phyloP scores from a whole-genome alignment of 64 coral and sea anemone species.

The Actinia tenebrosa region DNA sequence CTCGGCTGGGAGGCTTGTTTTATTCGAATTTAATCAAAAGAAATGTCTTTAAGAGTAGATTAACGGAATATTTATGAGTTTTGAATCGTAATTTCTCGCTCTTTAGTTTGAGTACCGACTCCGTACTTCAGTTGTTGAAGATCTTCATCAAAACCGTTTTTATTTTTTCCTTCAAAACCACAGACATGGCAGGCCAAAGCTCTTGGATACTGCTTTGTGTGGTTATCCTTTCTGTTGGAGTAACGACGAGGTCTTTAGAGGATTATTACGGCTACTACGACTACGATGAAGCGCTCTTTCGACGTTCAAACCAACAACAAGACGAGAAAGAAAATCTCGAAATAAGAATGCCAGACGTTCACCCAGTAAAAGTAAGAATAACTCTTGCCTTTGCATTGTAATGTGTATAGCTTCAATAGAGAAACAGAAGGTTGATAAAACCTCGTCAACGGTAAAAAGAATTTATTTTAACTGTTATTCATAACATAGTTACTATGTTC shows the following conservation, averaged over 20 bases:
- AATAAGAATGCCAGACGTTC: slow-evolving; percentile 46
- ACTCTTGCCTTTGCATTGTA: background rate
- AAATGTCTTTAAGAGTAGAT: background rate
- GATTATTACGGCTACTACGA: background rate
- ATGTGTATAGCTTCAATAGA: background rate
- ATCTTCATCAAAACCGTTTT: background rate
- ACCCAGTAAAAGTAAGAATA: slow-evolving; percentile 40
- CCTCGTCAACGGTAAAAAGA: background rate
- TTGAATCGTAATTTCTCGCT: background rate
- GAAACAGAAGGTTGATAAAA: background rate
- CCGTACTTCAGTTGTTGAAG: background rate
- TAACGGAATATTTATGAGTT: background rate
- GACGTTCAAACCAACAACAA: slow-evolving; percentile 13
- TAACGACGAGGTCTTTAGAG: background rate
- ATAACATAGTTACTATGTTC: too few relatives aligned
- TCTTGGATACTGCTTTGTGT: slow-evolving; percentile 7
- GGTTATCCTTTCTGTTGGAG: background rate
- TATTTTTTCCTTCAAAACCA: background rate
- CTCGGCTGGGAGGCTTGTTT: background rate
- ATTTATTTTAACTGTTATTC: background rate
- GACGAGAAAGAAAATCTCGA: slow-evolving; percentile 16
- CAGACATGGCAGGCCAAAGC: slow-evolving; percentile 3
- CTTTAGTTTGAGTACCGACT: background rate
- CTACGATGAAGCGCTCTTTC: slow-evolving; percentile 24
- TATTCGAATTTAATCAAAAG: background rate